A percentile compares a stretch with the other conserved stretches of the same genome.
Conservation (phyloP, 2,797 vertebrate species). For the Tympanoctomys barrerae region DNA sequence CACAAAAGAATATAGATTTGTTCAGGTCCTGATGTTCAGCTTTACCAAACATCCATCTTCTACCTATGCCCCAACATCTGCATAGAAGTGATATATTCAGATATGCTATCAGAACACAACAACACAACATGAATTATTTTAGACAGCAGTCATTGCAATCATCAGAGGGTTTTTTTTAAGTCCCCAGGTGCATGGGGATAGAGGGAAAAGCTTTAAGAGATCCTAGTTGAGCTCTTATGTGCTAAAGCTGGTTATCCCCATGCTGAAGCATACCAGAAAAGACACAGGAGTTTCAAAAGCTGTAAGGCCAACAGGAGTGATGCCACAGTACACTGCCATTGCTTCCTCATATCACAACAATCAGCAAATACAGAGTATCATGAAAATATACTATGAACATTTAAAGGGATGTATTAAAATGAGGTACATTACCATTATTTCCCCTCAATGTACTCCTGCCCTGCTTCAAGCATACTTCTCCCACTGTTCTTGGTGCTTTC, state of each 20-base stretch:
- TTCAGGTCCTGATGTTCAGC: conserved; percentile 23
- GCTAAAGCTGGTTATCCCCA: conserved; percentile 3
- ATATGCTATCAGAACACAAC: conserved; percentile 13
- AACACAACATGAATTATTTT: conserved; percentile 8
- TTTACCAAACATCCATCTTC: conserved; percentile 52
- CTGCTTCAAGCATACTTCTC: not conserved
- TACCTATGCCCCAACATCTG: conserved; percentile 54
- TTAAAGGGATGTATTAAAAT: not conserved
- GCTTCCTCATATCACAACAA: not conserved
- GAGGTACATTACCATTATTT: not conserved
- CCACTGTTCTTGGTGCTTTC: not conserved
- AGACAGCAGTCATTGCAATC: conserved; percentile 22
- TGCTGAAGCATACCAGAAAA: conserved; percentile 44
- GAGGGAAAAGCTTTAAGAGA: conserved; percentile 23
- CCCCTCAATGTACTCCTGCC: not conserved
- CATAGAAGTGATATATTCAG: conserved; percentile 46
- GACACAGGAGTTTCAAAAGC: conserved; percentile 7
- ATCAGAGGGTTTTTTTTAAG: not conserved
- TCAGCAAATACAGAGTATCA: not conserved
- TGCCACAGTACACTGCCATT: not conserved
- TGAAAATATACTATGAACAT: not conserved
- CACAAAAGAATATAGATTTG: conserved; percentile 74
- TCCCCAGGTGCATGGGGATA: not conserved
- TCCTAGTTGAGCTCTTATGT: not conserved
- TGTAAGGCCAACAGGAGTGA: not conserved